These are phyloP conservation scores for Octodonta nipae DNA, from an alignment of 2,888 invertebrate genomes.

Conservation along the genomic window DNA sequence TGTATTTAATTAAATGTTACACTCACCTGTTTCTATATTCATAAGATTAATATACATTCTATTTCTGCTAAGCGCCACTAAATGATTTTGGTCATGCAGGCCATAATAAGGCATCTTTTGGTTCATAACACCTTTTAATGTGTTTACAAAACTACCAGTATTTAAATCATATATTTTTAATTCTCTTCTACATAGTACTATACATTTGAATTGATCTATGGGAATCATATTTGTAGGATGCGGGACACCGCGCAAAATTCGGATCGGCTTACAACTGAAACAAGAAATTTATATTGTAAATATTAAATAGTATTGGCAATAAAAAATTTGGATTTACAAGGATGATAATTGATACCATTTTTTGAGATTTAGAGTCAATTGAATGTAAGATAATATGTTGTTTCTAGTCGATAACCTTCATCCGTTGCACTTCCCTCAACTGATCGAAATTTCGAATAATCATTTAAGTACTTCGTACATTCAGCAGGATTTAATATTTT, in stretches of 20 bases:
- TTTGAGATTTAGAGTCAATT: no score
- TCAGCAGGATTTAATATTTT: no score
- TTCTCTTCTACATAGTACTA: conserved; percentile 70
- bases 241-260: conserved; percentile 58
- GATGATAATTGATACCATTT: no score
- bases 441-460: no score
- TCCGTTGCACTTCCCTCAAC: no score
- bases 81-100: conserved; percentile 63
- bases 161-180: conserved; percentile 68
- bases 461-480: no score
- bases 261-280: conserved; percentile 45
- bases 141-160: conserved; percentile 56
- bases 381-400: no score
- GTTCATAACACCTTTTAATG: conserved; percentile 78
- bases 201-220: conserved; percentile 60
- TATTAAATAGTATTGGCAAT: no score
- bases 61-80: conserved; percentile 72
- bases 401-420: no score
- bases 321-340: no score
- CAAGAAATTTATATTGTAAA: not conserved
- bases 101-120: conserved; percentile 87
- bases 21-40: conserved; percentile 61
- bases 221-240: conserved; percentile 68
- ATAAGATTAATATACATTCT: conserved; percentile 81
- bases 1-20: not conserved